Base-by-base conservation (phyloP, 2,113 vertebrate species). In the Boulengerochromis microlepis region DNA sequence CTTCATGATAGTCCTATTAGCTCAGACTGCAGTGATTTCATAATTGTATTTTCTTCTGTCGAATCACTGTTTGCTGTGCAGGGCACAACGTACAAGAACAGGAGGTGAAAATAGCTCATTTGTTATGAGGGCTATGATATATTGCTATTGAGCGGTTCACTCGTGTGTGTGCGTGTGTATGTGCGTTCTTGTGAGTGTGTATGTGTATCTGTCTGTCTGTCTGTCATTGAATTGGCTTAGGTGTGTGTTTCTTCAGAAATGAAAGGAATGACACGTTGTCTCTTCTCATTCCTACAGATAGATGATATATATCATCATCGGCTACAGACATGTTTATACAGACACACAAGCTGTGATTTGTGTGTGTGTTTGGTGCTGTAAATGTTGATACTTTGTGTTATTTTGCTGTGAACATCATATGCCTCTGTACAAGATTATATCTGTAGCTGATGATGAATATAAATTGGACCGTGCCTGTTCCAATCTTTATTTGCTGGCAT, bases 191-290 rank as follows among this genome's bases (percentile, higher is more conserved):
- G 53, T 87, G 29, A 47, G 29, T 29, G 3, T 24, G 24, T 24
- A 3, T 26, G 24, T 26, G 24, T 24, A 3, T 24, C 1, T 24
- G n/a, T n/a, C n/a, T n/a, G n/a, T n/a, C n/a, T n/a, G n/a, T 74
- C 8, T 84, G 57, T 88, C 83, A 93, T 88, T 89, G 56, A 83
- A 89, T 91, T 89, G 71, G 42, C 50, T 10, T 7, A 78, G 69
- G 83, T 78, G 52, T 87, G 82, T 83, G 31, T 86, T 82, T 80
- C 86, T 54, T 86, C 81, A 82, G 56, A 84, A 78, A 40, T 86
- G 85, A 85, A 71, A 78, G 52, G 80, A 90, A 83, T 87, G 78
- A 78, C n/a, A 69, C 3, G 2, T 22, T 81, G 89, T 84, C 80
- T 84, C 71, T 38, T 91, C 84, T 76, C 64, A 61, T 92, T 86